Evolutionary conservation across 2,888 invertebrate genomes (phyloP), one percentile per base, ranked within the genome.

Genomic region (Netelia inedita): DNA sequence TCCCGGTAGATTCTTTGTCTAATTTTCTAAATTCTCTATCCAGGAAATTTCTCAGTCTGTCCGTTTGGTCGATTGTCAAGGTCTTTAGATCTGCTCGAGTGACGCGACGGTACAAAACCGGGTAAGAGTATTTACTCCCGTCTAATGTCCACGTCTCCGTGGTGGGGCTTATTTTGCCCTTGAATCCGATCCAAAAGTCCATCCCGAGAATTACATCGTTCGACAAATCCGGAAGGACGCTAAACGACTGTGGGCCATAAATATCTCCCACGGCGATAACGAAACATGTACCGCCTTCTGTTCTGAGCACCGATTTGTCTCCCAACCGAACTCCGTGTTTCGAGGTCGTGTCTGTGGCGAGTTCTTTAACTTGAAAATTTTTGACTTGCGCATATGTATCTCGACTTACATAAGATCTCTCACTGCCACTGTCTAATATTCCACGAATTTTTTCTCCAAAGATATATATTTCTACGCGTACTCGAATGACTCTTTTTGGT

Each of bases 1-100:
- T 35, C 1, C 83, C 82, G 11, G 85, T 85, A 0, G 78, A 83
- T 71, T 81, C 81, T 19, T 79, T 74, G 50, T 83, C 85, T 11
- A 85, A 43, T 65, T 85, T 85, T 19, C 57, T 35, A 65, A 85
- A 85, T 69, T 85, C 79, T 2, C 0, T 28, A 35, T 78, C 78
- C 0, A 85, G 79, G 61, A 82, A 85, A 6, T 41, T 19, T 23
- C 72, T 35, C 2, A 85, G 55, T 43, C 28, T 21, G 16, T 61
- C 59, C 1, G 75, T 66, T 73, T 84, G 72, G 14, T 81, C 53
- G 9, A 59, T 35, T 9, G 80, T 68, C 1, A 84, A 41, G 5
- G 68, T 65, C n/a, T 35, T 61, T 16, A 84, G 50, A 46, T 85
- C 69, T 3, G 82, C 41, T 9, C n/a, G 35, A 2, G 41, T 55